Evolutionary conservation across 2,888 invertebrate genomes (phyloP).

Genomic region (Iselma pallidipennis): DNA sequence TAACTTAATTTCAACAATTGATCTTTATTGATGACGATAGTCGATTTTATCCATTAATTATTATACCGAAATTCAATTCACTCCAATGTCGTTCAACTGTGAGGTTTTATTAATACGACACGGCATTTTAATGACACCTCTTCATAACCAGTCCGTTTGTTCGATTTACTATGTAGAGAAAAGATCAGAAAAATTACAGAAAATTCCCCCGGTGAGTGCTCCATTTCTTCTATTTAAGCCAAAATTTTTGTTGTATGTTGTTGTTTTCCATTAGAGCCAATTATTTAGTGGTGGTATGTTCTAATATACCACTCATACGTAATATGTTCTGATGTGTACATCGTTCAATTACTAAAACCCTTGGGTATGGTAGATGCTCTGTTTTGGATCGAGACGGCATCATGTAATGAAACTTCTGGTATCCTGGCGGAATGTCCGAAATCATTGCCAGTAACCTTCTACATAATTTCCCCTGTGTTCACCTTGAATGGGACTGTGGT

Average conservation of each 20-base stretch:
- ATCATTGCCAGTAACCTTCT: constrained; percentile 35
- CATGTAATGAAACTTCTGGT: constrained; percentile 31
- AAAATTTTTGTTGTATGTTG: too few species aligned
- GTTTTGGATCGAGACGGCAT: constrained; percentile 23
- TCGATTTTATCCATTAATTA: constrained; percentile 1
- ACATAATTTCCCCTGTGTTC: constrained; percentile 42
- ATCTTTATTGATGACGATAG: background rate
- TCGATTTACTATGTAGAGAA: background rate
- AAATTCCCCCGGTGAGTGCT: too few species aligned
- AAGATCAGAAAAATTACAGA: too few species aligned
- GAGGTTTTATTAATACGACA: background rate
- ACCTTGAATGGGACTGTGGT: constrained; percentile 12
- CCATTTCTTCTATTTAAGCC: too few species aligned
- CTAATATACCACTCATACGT: background rate
- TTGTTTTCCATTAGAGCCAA: background rate
- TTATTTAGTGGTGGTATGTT: background rate
- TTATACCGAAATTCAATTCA: background rate
- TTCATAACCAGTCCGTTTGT: background rate
- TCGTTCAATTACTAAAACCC: constrained; percentile 25
- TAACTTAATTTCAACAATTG: background rate
- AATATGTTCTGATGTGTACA: constrained; percentile 10
- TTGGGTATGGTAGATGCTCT: constrained; percentile 14
- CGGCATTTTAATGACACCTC: background rate
- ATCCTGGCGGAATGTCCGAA: constrained; percentile 33
- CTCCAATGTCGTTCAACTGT: background rate